A percentile compares a stretch with the other conserved stretches of the same genome.
Conservation (phyloP, 2,113 vertebrate species). For the Anas platyrhynchos region DNA sequence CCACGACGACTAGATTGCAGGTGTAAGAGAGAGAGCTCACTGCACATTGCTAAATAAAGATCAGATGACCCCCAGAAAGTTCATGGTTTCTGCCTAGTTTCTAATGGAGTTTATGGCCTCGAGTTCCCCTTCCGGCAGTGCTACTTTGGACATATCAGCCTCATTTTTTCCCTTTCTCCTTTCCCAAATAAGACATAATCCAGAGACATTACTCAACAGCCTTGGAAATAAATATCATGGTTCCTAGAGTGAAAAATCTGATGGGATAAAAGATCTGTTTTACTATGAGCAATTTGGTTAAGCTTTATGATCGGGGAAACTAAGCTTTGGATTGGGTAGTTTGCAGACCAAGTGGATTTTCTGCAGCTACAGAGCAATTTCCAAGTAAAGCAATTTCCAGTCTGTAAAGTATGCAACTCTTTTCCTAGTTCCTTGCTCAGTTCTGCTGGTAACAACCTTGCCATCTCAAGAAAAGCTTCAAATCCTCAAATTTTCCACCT, state of each 20-base stretch:
- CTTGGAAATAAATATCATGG: conserved; percentile 24
- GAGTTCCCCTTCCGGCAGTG: background rate
- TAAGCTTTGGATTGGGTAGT: background rate
- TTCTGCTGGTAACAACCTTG: background rate
- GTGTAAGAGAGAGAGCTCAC: background rate
- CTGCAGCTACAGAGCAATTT: background rate
- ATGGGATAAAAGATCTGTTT: background rate
- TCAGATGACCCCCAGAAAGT: background rate
- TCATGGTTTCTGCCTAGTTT: background rate
- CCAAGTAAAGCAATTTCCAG: background rate
- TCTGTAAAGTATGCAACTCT: background rate
- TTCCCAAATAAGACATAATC: conserved; percentile 46
- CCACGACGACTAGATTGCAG: background rate
- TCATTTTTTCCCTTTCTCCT: conserved; percentile 52
- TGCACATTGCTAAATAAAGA: background rate
- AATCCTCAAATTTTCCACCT: background rate
- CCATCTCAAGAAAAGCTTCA: background rate
- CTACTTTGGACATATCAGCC: background rate
- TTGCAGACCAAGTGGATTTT: conserved; percentile 38
- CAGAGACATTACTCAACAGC: conserved; percentile 25
- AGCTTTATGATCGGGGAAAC: background rate
- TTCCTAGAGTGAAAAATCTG: conserved; percentile 56
- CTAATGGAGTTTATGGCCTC: background rate
- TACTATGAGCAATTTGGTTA: background rate
- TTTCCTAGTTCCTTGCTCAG: background rate